Evolutionary conservation across 1,140 invertebrate species (phyloP), one percentile per base, ranked within the genome.

Genomic region (Bombus sibiricus): DNA sequence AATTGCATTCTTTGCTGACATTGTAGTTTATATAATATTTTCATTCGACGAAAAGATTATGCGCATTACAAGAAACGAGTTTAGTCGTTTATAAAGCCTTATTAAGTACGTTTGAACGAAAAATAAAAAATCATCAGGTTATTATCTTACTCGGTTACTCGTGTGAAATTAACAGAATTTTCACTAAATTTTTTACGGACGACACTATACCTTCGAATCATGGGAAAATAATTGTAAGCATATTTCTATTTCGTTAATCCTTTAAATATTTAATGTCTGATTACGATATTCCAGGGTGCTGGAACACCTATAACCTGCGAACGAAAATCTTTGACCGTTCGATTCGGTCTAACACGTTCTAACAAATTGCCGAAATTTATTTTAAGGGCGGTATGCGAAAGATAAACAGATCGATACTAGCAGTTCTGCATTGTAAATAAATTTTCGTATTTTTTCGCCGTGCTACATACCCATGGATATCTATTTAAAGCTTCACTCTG

Each of bases 371-470:
- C 22, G 15, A 28, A 62, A 59, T 39, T 62, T 74, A 74, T 81
- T 74, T 81, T 25, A 13, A 47, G 53, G 53, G 3, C 8, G 25
- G 53, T 18, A 81, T 73, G 69, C n/a, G 34, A 72, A 41, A 43
- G 53, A 25, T 41, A 39, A 81, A 22, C 53, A 34, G 39, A 34
- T 6, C 34, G 43, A 81, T 57, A 47, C 28, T n/a, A 62, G 32
- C 43, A n/a, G n/a, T 25, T 41, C 22, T 22, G 25, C n/a, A 64
- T 47, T 82, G 18, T 39, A 83, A 83, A 76, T 83, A 83, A 83
- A 83, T 66, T 41, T 59, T 32, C 1, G 32, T 39, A 43, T 25
- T 83, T 83, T 34, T 22, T 53, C n/a, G 9, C 28, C n/a, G n/a
- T 32, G 72, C 47, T 39, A 77, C 22, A 3, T 43, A n/a, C 9